phyloP scores from a whole-genome alignment of 2,113 vertebrate genomes.

The Scortum barcoo region DNA sequence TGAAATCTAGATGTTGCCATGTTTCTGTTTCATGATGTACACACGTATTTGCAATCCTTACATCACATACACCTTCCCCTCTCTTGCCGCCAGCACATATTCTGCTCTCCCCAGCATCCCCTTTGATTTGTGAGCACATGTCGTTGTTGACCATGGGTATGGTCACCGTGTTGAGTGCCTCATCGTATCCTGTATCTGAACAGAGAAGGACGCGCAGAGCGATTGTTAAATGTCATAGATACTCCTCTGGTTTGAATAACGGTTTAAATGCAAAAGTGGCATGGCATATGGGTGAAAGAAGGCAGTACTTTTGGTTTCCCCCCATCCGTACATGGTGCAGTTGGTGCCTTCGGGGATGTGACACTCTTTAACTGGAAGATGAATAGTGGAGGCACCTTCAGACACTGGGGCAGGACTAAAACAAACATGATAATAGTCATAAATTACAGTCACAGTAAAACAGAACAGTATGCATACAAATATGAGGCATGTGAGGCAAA shows the following conservation, averaged over 20 bases:
- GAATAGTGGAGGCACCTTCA: constrained; percentile 91
- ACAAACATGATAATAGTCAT: constrained; percentile 40
- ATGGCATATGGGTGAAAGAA: constrained; percentile 32
- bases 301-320: constrained; percentile 94
- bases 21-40: not conserved
- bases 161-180: constrained; percentile 89
- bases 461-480: not conserved
- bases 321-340: constrained; percentile 98
- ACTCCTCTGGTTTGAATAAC: not conserved
- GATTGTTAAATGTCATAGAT: not conserved
- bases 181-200: constrained; percentile 89
- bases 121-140: constrained; percentile 91
- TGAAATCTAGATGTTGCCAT: not conserved
- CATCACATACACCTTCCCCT: constrained; percentile 93
- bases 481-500: not conserved
- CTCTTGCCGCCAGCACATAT: constrained; percentile 93
- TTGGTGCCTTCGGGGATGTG: constrained; percentile 91
- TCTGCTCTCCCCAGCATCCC: constrained; percentile 90
- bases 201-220: not conserved
- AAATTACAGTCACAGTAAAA: constrained; percentile 17
- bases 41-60: constrained; percentile 73
- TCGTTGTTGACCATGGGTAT: constrained; percentile 91
- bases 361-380: constrained; percentile 94
- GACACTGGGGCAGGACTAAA: constrained; percentile 90
- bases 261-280: not conserved